Evolutionary conservation across 2,888 invertebrate genomes (phyloP).

Genomic region (Apodemia hepburni): DNA sequence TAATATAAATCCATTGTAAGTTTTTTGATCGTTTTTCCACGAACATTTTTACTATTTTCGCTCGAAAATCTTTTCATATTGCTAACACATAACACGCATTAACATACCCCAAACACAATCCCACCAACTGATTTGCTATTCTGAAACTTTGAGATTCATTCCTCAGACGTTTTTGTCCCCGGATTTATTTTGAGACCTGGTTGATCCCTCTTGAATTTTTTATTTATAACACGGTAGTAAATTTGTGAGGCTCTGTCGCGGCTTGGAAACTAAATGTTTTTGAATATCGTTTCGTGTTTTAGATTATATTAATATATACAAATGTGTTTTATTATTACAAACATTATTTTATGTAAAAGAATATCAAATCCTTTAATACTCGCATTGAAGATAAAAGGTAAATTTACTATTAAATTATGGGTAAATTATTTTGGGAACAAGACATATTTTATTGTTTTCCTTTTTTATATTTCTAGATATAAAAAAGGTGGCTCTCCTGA

Average conservation of each 20-base stretch:
- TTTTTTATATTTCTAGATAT: no score
- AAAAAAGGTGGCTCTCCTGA: no score
- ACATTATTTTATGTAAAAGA: no score
- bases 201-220: constrained; percentile 20
- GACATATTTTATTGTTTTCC: no score
- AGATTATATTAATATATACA: constrained; percentile 1
- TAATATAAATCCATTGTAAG: background rate
- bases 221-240: constrained; percentile 19
- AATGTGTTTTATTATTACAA: no score
- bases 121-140: constrained; percentile 20
- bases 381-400: no score
- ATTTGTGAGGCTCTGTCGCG: constrained; percentile 10
- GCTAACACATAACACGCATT: constrained; percentile 4
- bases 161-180: constrained; percentile 10
- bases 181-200: constrained; percentile 17
- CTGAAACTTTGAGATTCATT: constrained; percentile 16
- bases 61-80: background rate
- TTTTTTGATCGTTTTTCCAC: background rate
- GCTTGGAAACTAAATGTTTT: constrained; percentile 11
- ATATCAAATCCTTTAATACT: no score
- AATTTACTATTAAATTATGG: no score
- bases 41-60: background rate
- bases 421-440: no score
- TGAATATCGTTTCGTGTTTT: constrained; percentile 73
- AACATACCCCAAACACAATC: constrained; percentile 12